A percentile compares a stretch with the other conserved stretches of the same genome.
Conservation (phyloP, 2,888 invertebrate genomes). For the Halocaridina rubra region DNA sequence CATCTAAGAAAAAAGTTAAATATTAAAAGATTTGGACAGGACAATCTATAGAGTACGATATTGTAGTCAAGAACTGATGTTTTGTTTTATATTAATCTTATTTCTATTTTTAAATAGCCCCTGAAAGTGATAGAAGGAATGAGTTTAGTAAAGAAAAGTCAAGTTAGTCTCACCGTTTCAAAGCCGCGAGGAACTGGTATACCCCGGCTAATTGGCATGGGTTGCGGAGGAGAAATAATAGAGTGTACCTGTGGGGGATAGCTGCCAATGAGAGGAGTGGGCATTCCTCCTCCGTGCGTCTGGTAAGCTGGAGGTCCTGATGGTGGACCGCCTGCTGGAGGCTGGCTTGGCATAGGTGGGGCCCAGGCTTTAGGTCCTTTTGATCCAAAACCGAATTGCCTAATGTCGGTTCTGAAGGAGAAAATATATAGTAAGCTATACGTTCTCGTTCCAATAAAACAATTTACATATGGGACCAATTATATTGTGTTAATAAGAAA, state of each 20-base stretch:
- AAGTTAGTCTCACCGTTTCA: slow-evolving; percentile 43
- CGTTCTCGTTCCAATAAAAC: background rate
- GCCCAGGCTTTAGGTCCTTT: slow-evolving; percentile 27
- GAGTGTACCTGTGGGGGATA: slow-evolving; percentile 26
- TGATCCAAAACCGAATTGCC: slow-evolving; percentile 62
- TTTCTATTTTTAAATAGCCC: background rate
- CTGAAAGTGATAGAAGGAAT: background rate
- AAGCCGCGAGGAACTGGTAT: slow-evolving; percentile 56
- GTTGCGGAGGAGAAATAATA: slow-evolving; percentile 40
- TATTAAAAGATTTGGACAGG: background rate
- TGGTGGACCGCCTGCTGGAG: background rate
- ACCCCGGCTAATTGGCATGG: slow-evolving; percentile 37
- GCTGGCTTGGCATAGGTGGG: background rate
- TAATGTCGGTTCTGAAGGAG: slow-evolving; percentile 56
- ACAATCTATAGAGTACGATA: background rate
- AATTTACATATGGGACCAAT: background rate
- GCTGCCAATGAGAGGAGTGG: slow-evolving; percentile 26
- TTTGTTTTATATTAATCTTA: background rate
- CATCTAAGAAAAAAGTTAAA: background rate
- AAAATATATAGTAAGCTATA: background rate
- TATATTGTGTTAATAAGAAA: background rate
- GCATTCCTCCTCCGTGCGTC: slow-evolving; percentile 10
- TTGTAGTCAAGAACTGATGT: background rate
- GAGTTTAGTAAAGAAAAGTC: background rate
- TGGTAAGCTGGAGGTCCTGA: slow-evolving; percentile 4